phyloP scores from a whole-genome alignment of 2,113 vertebrate species.

The Myotis lucifugus region DNA sequence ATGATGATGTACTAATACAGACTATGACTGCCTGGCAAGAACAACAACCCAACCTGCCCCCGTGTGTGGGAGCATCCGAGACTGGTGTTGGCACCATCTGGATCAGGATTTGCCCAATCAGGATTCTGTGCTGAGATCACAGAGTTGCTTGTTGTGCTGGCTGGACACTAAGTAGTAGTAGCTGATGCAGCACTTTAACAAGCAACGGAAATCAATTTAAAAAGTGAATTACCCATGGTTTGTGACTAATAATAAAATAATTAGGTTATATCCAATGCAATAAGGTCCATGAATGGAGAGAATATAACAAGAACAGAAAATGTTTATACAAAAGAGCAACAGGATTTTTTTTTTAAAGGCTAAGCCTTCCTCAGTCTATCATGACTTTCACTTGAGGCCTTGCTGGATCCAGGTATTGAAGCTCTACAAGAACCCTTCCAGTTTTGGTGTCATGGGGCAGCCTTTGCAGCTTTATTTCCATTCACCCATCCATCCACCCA shows the following conservation, averaged over 20 bases:
- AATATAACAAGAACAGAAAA: slow-evolving; percentile 57
- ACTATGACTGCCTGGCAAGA: neutral
- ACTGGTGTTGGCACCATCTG: neutral
- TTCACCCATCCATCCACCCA: neutral
- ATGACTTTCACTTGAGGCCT: neutral
- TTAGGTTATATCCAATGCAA: slow-evolving; percentile 58
- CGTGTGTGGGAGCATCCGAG: neutral
- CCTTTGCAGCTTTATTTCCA: neutral
- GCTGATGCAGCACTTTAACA: slow-evolving; percentile 62
- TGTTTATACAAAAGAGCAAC: slow-evolving; percentile 51
- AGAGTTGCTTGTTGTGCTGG: neutral
- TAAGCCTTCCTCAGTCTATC: neutral
- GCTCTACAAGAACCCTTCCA: neutral
- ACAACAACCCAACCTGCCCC: neutral
- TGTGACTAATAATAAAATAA: slow-evolving; percentile 67
- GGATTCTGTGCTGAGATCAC: neutral
- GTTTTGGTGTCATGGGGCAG: neutral
- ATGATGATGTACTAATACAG: neutral
- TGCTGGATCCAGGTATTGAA: neutral
- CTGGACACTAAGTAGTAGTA: neutral
- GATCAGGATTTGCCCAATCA: neutral
- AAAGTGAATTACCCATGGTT: slow-evolving; percentile 63
- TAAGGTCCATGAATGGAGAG: slow-evolving; percentile 53
- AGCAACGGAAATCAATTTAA: slow-evolving; percentile 48
- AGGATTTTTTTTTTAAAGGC: neutral